Base-by-base conservation (phyloP, 2,888 invertebrate genomes). In the Drosophila anomelani region DNA sequence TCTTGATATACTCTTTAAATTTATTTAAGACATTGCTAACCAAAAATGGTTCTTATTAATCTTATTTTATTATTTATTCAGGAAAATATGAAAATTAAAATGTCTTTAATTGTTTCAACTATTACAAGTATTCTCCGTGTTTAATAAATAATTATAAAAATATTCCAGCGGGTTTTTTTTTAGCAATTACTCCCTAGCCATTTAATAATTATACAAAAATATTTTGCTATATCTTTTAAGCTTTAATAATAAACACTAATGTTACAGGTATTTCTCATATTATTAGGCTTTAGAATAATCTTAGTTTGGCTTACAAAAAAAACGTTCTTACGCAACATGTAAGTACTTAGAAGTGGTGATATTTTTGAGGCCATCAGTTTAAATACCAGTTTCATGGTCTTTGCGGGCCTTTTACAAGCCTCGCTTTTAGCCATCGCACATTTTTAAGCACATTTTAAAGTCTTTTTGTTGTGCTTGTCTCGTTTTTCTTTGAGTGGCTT, bases 401-500 rank as follows among this genome's bases (percentile, higher is more conserved):
- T 34, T 13, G n/a, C 53, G 15, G 29, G 38, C 26, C 15, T 51
- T 17, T 58, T 29, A 17, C n/a, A 47, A 29, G 49, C 36, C 5
- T 29, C 39, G 34, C 55, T 34, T 39, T 68, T 47, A 34, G 63
- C 56, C 53, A 36, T 81, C 81, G 77, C 82, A 85, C 79, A 87
- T 84, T 85, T 80, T 80, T 54, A 72, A 76, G 78, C 72, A 71
- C 74, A 74, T 80, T 86, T 87, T 79, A 55, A 75, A 79, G 70
- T 64, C 39, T 57, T 41, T 43, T 54, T 63, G 41, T 20, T 39
- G 39, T 15, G 60, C 34, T 55, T 60, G 53, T 47, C 41, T 46
- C 36, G 67, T 64, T 66, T 80, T 68, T 66, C 61, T 51, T 68
- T 59, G 76, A 76, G 64, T 76, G 79, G 84, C 41, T 72, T 59